Evolutionary conservation across 2,888 invertebrate genomes (phyloP).

Genomic region (Thereva unica): DNA sequence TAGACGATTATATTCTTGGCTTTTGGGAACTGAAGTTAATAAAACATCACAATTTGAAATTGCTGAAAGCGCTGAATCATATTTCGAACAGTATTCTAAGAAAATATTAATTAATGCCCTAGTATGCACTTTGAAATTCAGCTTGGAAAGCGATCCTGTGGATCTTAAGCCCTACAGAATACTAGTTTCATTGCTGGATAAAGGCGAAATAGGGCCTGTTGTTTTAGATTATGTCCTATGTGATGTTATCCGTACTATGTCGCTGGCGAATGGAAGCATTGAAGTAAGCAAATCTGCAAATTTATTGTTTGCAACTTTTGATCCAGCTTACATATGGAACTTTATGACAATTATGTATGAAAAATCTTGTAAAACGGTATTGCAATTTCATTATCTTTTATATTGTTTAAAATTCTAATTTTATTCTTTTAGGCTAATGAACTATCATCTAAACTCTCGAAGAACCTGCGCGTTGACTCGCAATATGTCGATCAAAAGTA

Average conservation of each 20-base stretch:
- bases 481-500: constrained; percentile 48
- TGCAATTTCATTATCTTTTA: constrained; percentile 22
- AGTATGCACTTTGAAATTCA: constrained; percentile 63
- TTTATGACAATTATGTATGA: constrained; percentile 71
- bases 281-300: constrained; percentile 85
- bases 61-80: constrained; percentile 58
- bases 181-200: constrained; percentile 81
- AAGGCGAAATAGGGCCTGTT: constrained; percentile 80
- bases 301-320: constrained; percentile 78
- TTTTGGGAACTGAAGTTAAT: constrained; percentile 71
- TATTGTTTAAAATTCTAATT: neutral
- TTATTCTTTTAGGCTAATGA: constrained; percentile 45
- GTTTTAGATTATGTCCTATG: constrained; percentile 77
- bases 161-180: constrained; percentile 76
- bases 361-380: constrained; percentile 60
- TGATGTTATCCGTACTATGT: constrained; percentile 73
- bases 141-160: constrained; percentile 63
- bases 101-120: constrained; percentile 69
- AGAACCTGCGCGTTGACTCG: constrained; percentile 40
- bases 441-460: constrained; percentile 43
- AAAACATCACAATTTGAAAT: constrained; percentile 59
- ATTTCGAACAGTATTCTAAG: constrained; percentile 70
- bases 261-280: constrained; percentile 62
- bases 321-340: constrained; percentile 85
- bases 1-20: constrained; percentile 81